Evolutionary conservation across 2,797 vertebrate species (phyloP).

Genomic region (Diceros bicornis): DNA sequence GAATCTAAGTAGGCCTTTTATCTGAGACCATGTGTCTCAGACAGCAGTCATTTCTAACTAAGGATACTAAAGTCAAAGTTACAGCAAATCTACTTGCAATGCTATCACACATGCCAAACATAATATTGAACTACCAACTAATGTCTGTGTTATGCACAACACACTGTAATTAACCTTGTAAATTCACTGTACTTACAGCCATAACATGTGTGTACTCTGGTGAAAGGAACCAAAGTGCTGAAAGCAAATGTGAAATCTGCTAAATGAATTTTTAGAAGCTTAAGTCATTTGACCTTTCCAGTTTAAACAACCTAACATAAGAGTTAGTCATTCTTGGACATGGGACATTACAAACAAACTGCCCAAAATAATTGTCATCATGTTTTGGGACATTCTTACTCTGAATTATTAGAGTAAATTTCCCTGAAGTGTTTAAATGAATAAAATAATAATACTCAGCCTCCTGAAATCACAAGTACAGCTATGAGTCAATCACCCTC

Average conservation of each 20-base stretch:
- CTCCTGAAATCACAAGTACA: conserved; percentile 59
- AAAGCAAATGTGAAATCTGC: conserved; percentile 79
- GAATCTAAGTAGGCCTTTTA: conserved; percentile 64
- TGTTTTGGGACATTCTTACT: conserved; percentile 57
- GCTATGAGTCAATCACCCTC: not conserved
- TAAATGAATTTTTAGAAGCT: conserved; percentile 80
- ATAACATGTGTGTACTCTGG: conserved; percentile 27
- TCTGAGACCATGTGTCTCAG: conserved; percentile 37
- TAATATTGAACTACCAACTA: conserved; percentile 78
- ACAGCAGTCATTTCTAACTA: conserved; percentile 74
- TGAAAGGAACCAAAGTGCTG: conserved; percentile 73
- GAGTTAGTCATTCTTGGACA: conserved; percentile 82
- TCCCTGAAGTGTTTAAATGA: conserved; percentile 62
- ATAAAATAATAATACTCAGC: conserved; percentile 50
- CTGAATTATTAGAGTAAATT: conserved; percentile 67
- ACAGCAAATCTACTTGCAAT: conserved; percentile 68
- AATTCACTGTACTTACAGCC: conserved; percentile 63
- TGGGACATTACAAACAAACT: conserved; percentile 81
- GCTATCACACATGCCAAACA: conserved; percentile 78
- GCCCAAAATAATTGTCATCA: conserved; percentile 68
- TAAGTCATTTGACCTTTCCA: conserved; percentile 77
- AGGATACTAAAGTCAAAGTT: conserved; percentile 66
- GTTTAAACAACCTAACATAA: conserved; percentile 72
- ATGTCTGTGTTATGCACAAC: conserved; percentile 67
- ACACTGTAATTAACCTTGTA: conserved; percentile 79